Conservation (phyloP, 2,113 vertebrate genomes). For the Hippocampus comes region DNA sequence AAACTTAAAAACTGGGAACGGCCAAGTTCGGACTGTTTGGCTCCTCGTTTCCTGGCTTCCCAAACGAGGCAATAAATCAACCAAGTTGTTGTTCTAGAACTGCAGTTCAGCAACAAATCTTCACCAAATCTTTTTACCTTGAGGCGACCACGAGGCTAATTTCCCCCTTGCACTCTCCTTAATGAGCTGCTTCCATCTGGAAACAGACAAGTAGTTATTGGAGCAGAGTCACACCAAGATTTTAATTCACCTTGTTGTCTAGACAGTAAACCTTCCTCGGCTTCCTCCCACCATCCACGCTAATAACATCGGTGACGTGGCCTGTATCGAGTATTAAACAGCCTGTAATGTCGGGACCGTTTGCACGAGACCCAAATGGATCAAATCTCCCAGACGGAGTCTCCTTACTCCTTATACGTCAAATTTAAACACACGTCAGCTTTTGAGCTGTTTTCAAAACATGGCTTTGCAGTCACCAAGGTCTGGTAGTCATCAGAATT, state of each 20-base stretch:
- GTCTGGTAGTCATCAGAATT: neutral
- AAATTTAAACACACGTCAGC: neutral
- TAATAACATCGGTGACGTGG: too few relatives aligned
- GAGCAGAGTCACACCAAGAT: neutral
- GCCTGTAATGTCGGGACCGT: neutral
- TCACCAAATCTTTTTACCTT: constrained; percentile 1
- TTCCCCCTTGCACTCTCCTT: neutral
- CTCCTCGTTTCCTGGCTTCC: neutral
- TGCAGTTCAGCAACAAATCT: neutral
- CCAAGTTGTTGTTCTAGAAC: neutral
- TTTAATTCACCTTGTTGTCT: neutral
- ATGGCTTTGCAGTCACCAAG: neutral
- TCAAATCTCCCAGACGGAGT: neutral
- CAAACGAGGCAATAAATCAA: neutral
- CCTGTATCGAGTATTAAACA: neutral
- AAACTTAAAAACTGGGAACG: neutral
- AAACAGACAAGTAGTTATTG: neutral
- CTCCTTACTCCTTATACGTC: neutral
- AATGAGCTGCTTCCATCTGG: constrained; percentile 26
- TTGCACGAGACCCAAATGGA: neutral
- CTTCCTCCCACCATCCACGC: neutral
- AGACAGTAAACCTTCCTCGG: neutral
- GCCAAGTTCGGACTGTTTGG: neutral
- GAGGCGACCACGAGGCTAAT: neutral
- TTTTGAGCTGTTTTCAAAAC: neutral